These are phyloP conservation scores for Galemys pyrenaicus DNA, from an alignment of 2,113 vertebrate genomes.

Conservation along the genomic window DNA sequence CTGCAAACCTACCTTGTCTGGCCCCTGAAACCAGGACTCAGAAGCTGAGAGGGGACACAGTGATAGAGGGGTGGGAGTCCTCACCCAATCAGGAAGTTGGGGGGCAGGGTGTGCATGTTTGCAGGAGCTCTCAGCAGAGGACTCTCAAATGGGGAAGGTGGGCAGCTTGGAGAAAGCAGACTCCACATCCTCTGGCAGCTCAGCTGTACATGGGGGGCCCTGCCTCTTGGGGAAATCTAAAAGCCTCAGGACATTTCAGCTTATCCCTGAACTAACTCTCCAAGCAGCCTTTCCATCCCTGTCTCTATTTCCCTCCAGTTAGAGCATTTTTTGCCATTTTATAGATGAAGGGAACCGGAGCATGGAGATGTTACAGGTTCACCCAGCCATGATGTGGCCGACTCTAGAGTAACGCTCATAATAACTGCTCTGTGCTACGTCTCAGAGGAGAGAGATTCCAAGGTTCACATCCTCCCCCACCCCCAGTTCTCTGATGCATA, in stretches of 20 bases:
- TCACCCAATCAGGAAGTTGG: background rate
- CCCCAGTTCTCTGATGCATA: background rate
- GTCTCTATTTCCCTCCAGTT: background rate
- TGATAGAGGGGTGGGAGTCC: background rate
- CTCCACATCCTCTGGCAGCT: background rate
- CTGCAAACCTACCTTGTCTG: background rate
- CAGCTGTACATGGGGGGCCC: background rate
- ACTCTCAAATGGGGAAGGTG: fast-evolving
- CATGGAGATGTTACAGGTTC: background rate
- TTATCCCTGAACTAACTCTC: background rate
- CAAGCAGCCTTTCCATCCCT: background rate
- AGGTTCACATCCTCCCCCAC: background rate
- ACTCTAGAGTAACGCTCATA: too few species aligned
- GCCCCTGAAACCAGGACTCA: background rate
- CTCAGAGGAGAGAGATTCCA: background rate
- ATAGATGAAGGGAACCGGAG: background rate
- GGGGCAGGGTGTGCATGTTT: background rate
- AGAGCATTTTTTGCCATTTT: background rate
- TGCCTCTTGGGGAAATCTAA: background rate
- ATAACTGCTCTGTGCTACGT: background rate
- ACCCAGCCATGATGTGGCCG: background rate
- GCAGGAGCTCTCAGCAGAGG: too few species aligned
- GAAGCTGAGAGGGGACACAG: background rate
- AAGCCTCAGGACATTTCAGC: background rate
- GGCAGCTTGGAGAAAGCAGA: background rate